Base-by-base conservation (phyloP, 2,888 invertebrate genomes). In the Ctenicera cuprea region DNA sequence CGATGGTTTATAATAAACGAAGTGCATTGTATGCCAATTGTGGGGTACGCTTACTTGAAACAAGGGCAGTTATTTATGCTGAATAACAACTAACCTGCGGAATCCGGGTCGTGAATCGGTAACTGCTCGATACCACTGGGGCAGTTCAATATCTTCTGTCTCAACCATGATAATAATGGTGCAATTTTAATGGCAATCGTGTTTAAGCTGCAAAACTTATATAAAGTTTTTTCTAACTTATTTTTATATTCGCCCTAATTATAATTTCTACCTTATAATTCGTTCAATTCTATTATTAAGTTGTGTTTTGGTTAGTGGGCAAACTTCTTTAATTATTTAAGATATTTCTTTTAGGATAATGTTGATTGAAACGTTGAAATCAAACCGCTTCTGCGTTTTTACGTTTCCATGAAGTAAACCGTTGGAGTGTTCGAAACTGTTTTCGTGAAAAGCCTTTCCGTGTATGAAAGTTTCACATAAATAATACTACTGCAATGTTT, bases 21-120 rank as follows among this genome's bases (percentile, higher is more conserved):
- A 54, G 43, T 67, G 26, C 66, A 67, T 67, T 67, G 66, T 67
- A 67, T 67, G 41, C 54, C 66, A 57, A 67, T 67, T 67, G 66
- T 41, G 43, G 54, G 66, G 26, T 43, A 54, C 66, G 66, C 41
- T 54, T 67, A 57, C 54, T 41, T 22, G 41, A 57, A 67, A 41
- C 66, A 67, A 43, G 41, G 54, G 43, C 57, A 38, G 57, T 57
- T 67, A 67, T 57, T 67, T 67, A 67, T 43, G 66, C 43, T 57
- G 66, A 67, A 67, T 67, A 57, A 67, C 37, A 30, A 30, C 33
- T 43, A 67, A 67, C 54, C 66, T 67, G 57, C 54, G 57, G 54
- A 67, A 67, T 67, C 54, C 57, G 54, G 66, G 66, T 66, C 54
- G 54, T 54, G 54, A 54, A 66, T 66, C 26, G 54, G 38, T 30